phyloP scores from a whole-genome alignment of 2,888 invertebrate species.

The Dicyrtoma fusca region DNA sequence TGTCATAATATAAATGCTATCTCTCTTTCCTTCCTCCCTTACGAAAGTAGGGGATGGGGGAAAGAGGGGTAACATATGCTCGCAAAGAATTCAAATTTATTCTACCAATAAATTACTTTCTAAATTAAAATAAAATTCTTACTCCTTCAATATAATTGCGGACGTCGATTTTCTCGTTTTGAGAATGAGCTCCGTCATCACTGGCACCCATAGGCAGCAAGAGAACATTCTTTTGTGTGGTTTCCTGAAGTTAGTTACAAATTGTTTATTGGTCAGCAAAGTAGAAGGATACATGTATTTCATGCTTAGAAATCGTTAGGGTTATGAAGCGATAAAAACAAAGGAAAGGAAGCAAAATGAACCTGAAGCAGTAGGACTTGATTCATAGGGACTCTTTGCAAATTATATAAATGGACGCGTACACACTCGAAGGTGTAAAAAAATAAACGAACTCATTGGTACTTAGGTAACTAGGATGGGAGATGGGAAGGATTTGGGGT shows the following conservation, averaged over 20 bases:
- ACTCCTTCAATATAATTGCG: conserved; percentile 94
- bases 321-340: neutral
- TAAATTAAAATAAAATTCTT: conserved; percentile 60
- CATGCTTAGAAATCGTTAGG: neutral
- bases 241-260: conserved; percentile 66
- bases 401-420: no score
- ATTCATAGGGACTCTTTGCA: conserved; percentile 94
- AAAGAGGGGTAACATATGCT: no score
- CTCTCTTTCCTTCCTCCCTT: no score
- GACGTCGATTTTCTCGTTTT: conserved; percentile 95
- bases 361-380: conserved; percentile 82
- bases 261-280: neutral
- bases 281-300: neutral
- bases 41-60: no score
- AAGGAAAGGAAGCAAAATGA: conserved; percentile 28
- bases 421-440: conserved; percentile 88
- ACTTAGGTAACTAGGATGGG: no score
- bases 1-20: no score
- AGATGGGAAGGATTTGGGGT: conserved; percentile 88
- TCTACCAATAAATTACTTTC: conserved; percentile 10
- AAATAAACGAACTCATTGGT: conserved; percentile 81
- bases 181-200: conserved; percentile 98
- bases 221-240: conserved; percentile 90
- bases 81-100: neutral
- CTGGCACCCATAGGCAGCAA: conserved; percentile 91